Percentiles rank a stretch among this genome's conserved stretches.
Conservation (phyloP, 1,140 invertebrate species). For the Drosophila aff. region DNA sequence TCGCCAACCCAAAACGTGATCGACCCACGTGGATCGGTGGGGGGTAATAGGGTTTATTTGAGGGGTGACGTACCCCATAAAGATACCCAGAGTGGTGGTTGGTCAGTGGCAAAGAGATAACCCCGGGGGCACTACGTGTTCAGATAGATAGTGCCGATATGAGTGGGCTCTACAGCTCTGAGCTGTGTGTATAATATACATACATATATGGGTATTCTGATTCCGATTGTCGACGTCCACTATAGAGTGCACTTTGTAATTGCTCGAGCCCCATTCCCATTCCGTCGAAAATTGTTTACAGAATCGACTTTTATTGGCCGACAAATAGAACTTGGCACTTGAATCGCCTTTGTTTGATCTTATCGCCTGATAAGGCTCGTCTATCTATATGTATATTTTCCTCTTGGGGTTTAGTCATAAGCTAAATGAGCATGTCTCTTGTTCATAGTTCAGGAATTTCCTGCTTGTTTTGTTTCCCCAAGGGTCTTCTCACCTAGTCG, state of each 20-base stretch:
- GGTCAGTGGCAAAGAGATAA: slow-evolving; percentile 41
- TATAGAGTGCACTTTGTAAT: slow-evolving; percentile 40
- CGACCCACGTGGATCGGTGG: slow-evolving; percentile 52
- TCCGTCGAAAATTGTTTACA: slow-evolving; percentile 42
- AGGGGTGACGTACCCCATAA: slow-evolving; percentile 37
- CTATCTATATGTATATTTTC: slow-evolving; percentile 3
- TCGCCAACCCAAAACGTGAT: slow-evolving; percentile 57
- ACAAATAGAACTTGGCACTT: slow-evolving; percentile 59
- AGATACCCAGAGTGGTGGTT: slow-evolving; percentile 28
- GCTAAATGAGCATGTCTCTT: slow-evolving; percentile 18
- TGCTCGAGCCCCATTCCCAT: slow-evolving; percentile 19
- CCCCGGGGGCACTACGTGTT: slow-evolving; percentile 38
- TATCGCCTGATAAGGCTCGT: slow-evolving; percentile 55
- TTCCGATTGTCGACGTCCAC: slow-evolving; percentile 26
- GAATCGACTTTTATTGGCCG: slow-evolving; percentile 45
- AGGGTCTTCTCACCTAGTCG: neutral
- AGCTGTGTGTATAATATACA: neutral
- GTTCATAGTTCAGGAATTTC: slow-evolving; percentile 46
- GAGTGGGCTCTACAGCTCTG: slow-evolving; percentile 13
- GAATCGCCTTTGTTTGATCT: slow-evolving; percentile 60
- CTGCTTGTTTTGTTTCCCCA: neutral
- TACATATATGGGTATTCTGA: slow-evolving; percentile 16
- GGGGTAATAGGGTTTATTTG: slow-evolving; percentile 25
- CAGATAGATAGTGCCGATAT: slow-evolving; percentile 36
- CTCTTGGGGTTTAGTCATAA: slow-evolving; percentile 37